Evolutionary conservation across 2,797 vertebrate species (phyloP), one percentile per base, ranked within the genome.

Genomic region (Sandelia bainsii): DNA sequence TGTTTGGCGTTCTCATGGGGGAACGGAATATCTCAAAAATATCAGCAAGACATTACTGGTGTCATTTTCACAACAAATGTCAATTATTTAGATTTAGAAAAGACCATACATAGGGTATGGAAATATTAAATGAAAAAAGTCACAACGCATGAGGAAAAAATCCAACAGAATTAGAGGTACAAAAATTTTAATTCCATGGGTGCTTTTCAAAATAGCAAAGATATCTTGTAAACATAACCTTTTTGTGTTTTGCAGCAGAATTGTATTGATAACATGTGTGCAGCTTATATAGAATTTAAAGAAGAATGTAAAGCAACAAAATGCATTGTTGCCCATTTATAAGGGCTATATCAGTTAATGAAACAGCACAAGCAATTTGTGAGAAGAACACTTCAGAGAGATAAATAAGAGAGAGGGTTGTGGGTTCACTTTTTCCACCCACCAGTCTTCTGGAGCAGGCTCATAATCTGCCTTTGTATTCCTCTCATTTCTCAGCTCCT

Each of bases 401-500:
- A 82, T 82, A 66, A 83, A 83, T 70, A 75, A 60, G 48, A 69
- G 37, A 69, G 45, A 71, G 44, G 57, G 62, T 32, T 63, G 75
- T 53, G 58, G 29, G 54, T 71, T 77, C 56, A 69, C 58, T 81
- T 84, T 80, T 83, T 68, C 66, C 77, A 79, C 68, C 73, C 64
- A 82, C 77, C 65, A 69, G 46, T 75, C 58, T 64, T 77, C 73
- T 81, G 79, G 58, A 75, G 81, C 69, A 73, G n/a, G 75, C 52
- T 68, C 68, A 62, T 45, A 62, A 63, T 69, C 69, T 68, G 66
- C 71, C 16, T 64, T 65, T 69, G 71, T 83, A 37, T 76, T 62
- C 51, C 59, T 74, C 62, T 87, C 69, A 58, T 83, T 83, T 78
- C 66, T 85, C 72, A 84, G 61, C 63, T 46, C 70, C 62, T 69